Conservation (phyloP, 2,888 invertebrate genomes). For the Luperina nickerlii region DNA sequence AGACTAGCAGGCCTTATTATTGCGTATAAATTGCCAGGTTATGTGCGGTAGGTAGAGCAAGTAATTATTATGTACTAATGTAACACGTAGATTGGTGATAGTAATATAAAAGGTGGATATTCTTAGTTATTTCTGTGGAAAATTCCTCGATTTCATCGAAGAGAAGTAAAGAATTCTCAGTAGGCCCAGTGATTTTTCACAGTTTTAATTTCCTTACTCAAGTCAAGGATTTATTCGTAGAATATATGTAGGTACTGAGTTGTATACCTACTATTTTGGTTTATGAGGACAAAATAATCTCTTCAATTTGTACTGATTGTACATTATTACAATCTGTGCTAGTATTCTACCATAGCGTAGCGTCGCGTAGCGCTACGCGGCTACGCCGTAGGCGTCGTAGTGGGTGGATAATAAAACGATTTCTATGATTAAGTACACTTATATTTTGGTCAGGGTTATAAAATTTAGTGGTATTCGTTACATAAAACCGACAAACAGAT, state of each 20-base stretch:
- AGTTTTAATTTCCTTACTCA: neutral
- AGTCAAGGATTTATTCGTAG: neutral
- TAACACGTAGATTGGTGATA: neutral
- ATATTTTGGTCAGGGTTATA: neutral
- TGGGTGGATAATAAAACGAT: neutral
- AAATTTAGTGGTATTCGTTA: neutral
- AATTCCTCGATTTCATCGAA: neutral
- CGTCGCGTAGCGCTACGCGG: constrained; percentile 24
- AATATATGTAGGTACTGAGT: neutral
- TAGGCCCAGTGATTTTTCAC: too few relatives aligned
- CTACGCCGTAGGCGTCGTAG: constrained; percentile 27
- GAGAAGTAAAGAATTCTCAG: neutral
- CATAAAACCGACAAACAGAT: neutral
- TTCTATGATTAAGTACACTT: neutral
- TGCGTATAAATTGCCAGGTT: constrained; percentile 47
- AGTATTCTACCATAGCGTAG: neutral
- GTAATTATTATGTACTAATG: constrained; percentile 15
- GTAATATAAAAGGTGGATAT: neutral
- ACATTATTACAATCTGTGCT: too few relatives aligned
- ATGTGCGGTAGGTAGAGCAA: neutral
- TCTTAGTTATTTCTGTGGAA: neutral
- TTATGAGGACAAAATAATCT: neutral
- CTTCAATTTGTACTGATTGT: neutral
- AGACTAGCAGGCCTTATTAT: constrained; percentile 60
- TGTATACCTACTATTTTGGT: too few relatives aligned